These are phyloP conservation scores for Gracilinanus agilis DNA, from an alignment of 2,113 vertebrate genomes.

Conservation along the genomic window DNA sequence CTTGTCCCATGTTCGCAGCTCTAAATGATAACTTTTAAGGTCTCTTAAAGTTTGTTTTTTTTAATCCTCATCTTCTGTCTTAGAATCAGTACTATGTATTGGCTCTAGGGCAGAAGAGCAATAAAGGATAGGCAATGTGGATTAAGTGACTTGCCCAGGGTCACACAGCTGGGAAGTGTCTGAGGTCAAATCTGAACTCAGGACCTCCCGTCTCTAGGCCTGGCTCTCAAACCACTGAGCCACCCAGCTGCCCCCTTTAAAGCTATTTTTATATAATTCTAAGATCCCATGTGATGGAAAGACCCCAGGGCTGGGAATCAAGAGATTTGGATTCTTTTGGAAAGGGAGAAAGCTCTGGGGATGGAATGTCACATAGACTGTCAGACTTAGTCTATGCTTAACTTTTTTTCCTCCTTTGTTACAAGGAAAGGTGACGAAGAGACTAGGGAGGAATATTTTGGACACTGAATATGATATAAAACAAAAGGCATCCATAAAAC, in stretches of 20 bases:
- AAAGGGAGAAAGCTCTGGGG: background rate
- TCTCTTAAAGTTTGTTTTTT: too few relatives aligned
- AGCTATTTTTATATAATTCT: background rate
- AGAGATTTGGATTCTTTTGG: background rate
- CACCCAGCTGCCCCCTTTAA: background rate
- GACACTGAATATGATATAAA: background rate
- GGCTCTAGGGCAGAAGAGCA: too few relatives aligned
- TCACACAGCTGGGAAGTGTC: too few relatives aligned
- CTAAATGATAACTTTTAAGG: background rate
- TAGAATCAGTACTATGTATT: too few relatives aligned
- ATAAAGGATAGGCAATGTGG: too few relatives aligned
- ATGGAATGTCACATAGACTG: background rate
- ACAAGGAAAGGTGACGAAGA: background rate
- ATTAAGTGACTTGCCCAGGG: too few relatives aligned
- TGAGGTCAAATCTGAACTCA: too few relatives aligned
- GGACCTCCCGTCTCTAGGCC: too few relatives aligned
- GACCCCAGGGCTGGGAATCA: background rate
- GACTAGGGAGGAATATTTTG: background rate
- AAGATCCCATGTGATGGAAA: background rate
- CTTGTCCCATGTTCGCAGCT: background rate
- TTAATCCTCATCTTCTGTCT: too few relatives aligned
- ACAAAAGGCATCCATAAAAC: background rate
- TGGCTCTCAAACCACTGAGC: too few relatives aligned
- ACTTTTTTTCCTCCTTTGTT: background rate
- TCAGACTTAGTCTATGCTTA: background rate